These are phyloP conservation scores for Alloscopus bannaensis DNA, from an alignment of 2,888 invertebrate species.

Conservation along the genomic window DNA sequence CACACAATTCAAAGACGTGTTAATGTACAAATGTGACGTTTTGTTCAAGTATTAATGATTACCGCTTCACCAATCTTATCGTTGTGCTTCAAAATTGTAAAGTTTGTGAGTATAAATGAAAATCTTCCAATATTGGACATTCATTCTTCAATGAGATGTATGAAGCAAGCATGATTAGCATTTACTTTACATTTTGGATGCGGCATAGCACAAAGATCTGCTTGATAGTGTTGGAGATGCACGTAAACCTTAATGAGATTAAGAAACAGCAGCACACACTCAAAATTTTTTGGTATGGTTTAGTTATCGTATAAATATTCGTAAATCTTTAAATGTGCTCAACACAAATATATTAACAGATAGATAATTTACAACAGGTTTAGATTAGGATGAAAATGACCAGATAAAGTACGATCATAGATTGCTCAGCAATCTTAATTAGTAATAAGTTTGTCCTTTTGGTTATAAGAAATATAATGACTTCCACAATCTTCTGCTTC, in stretches of 20 bases:
- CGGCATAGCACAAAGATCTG: neutral
- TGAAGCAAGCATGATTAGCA: neutral
- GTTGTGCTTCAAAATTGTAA: no score
- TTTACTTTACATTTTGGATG: neutral
- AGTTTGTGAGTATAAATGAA: no score
- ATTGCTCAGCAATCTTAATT: conserved; percentile 46
- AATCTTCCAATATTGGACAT: neutral
- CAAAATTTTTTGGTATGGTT: no score
- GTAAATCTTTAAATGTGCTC: conserved; percentile 32
- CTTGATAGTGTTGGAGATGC: no score
- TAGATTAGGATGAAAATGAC: conserved; percentile 35
- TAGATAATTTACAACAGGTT: conserved; percentile 1
- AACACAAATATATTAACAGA: conserved; percentile 47
- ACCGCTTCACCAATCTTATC: neutral
- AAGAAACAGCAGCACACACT: no score
- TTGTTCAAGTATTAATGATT: neutral
- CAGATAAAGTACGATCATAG: conserved; percentile 41
- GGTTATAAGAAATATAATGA: conserved; percentile 62
- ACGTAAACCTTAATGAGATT: no score
- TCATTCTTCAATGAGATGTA: neutral
- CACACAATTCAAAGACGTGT: no score
- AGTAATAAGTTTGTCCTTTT: conserved; percentile 58
- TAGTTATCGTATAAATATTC: neutral
- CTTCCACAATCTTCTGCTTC: conserved; percentile 61
- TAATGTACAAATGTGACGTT: neutral